A percentile compares a stretch with the other conserved stretches of the same genome.
phyloP scores from a whole-genome alignment of 2,888 invertebrate species.

The Conus canariensis region DNA sequence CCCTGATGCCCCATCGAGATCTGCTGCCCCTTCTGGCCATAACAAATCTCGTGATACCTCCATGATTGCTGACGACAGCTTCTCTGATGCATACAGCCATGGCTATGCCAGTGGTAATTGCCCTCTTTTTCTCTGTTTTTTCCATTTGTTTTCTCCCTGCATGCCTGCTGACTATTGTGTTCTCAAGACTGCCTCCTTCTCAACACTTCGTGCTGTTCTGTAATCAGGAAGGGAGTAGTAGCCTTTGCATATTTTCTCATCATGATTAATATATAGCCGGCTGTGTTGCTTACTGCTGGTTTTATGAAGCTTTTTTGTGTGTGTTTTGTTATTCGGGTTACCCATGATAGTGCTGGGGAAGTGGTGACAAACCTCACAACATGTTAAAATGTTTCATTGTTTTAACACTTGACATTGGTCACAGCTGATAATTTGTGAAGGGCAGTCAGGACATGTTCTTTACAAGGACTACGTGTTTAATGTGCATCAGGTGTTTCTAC shows the following conservation, averaged over 20 bases:
- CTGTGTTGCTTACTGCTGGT: slow-evolving; percentile 1
- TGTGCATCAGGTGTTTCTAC: neutral
- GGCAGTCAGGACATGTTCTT: neutral
- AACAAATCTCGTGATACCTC: slow-evolving; percentile 29
- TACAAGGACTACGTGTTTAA: neutral
- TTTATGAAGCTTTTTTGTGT: slow-evolving; percentile 4
- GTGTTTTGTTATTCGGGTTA: neutral
- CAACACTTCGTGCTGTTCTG: neutral
- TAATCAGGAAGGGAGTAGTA: neutral
- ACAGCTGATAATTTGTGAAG: neutral
- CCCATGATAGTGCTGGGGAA: neutral
- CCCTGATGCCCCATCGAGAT: slow-evolving; percentile 22
- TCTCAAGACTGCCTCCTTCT: slow-evolving; percentile 32
- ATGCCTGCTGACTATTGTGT: slow-evolving; percentile 18
- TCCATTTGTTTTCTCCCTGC: neutral
- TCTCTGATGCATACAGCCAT: slow-evolving; percentile 41
- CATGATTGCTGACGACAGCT: slow-evolving; percentile 41
- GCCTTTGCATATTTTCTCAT: neutral
- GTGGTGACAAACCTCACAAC: neutral
- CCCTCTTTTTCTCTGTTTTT: slow-evolving; percentile 13
- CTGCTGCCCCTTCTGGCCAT: slow-evolving; percentile 21
- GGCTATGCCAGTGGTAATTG: slow-evolving; percentile 44
- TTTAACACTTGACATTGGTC: neutral
- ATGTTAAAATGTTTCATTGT: neutral
- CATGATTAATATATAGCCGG: neutral